Percentiles rank a stretch among this genome's conserved stretches.
Evolutionary conservation across 2,113 vertebrate species (phyloP).

Genomic region (Colius striatus): DNA sequence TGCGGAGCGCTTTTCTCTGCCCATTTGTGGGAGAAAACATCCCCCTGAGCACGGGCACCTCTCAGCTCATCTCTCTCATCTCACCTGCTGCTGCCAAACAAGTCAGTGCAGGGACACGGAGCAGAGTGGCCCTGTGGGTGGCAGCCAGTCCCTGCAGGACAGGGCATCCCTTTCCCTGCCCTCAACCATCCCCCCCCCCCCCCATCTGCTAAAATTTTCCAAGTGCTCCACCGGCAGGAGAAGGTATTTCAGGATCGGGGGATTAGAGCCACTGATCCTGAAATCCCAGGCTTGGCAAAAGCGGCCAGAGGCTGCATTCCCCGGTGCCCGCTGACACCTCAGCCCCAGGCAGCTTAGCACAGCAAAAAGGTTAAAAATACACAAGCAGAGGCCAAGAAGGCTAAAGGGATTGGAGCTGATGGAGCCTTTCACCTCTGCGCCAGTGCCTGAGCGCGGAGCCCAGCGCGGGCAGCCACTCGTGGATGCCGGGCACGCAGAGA

Average conservation of each 20-base stretch:
- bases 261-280: constrained; percentile 60
- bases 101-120: no score
- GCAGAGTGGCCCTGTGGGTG: fast-evolving
- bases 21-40: background rate
- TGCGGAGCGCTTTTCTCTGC: background rate
- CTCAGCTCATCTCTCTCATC: background rate
- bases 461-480: fast-evolving
- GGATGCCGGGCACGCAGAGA: fast-evolving
- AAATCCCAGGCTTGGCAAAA: constrained; percentile 31
- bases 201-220: background rate
- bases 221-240: fast-evolving
- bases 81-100: no score
- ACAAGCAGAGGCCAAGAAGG: constrained; percentile 31
- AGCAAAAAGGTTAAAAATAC: constrained; percentile 73
- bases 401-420: constrained; percentile 57
- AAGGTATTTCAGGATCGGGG: constrained; percentile 16
- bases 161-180: background rate
- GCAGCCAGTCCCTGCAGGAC: background rate
- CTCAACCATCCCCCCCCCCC: no score
- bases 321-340: constrained; percentile 14
- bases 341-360: constrained; percentile 61
- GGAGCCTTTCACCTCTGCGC: constrained; percentile 7
- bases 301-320: background rate
- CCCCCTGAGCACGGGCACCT: background rate
- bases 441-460: background rate